Conservation (phyloP, 1,140 invertebrate species). For the Drosophila yakuba region DNA sequence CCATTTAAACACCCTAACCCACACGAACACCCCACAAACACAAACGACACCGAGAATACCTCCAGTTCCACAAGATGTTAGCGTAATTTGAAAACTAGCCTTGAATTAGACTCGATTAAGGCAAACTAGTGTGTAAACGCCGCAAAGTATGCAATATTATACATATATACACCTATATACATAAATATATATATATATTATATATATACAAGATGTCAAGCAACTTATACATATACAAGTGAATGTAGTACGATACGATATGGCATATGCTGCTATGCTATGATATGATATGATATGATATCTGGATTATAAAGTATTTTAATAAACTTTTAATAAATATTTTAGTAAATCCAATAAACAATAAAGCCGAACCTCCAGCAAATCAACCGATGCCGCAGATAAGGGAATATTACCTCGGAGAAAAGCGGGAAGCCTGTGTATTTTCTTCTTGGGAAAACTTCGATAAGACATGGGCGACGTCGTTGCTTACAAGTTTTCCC, state of each 20-base stretch:
- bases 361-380: slow-evolving; percentile 30
- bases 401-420: neutral
- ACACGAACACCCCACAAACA: neutral
- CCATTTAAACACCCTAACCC: neutral
- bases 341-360: slow-evolving; percentile 70
- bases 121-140: slow-evolving; percentile 72
- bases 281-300: slow-evolving; percentile 43
- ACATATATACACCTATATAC: slow-evolving; percentile 56
- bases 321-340: slow-evolving; percentile 84
- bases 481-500: slow-evolving; percentile 37
- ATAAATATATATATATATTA: slow-evolving; percentile 53
- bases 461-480: neutral
- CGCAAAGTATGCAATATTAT: slow-evolving; percentile 81
- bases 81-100: slow-evolving; percentile 74
- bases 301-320: slow-evolving; percentile 80
- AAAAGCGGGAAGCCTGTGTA: slow-evolving; percentile 40
- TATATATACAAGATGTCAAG: slow-evolving; percentile 57
- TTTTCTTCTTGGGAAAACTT: slow-evolving; percentile 10
- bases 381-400: slow-evolving; percentile 17
- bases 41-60: slow-evolving; percentile 62
- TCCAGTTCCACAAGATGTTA: slow-evolving; percentile 61
- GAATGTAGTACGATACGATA: slow-evolving; percentile 63
- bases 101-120: slow-evolving; percentile 72
- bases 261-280: slow-evolving; percentile 29
- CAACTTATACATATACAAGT: slow-evolving; percentile 51